Evolutionary conservation across 2,113 vertebrate genomes (phyloP).

Genomic region (Cyanoramphus novaezelandiae): DNA sequence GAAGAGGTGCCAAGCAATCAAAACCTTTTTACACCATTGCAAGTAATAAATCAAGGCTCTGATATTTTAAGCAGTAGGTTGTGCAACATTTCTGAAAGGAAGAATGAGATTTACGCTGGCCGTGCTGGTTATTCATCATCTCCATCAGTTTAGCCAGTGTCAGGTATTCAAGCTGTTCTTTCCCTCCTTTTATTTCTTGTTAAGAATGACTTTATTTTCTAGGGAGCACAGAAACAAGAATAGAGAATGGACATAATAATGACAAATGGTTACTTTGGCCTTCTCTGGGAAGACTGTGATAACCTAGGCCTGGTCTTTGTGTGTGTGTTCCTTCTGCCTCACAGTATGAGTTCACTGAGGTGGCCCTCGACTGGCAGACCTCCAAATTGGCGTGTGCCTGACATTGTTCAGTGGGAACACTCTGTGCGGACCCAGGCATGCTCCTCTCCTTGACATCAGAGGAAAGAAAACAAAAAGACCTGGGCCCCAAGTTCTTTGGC

Average conservation of each 20-base stretch:
- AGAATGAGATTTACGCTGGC: neutral
- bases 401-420: conserved; percentile 72
- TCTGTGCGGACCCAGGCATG: conserved; percentile 64
- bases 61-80: neutral
- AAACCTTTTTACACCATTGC: neutral
- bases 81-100: neutral
- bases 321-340: neutral
- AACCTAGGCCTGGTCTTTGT: conserved; percentile 65
- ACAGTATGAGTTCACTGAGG: conserved; percentile 31
- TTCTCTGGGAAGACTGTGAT: conserved; percentile 61
- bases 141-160: neutral
- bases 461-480: conserved; percentile 52
- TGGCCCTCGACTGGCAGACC: conserved; percentile 52
- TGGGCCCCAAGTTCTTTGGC: neutral
- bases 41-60: conserved; percentile 18
- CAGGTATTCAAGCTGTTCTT: conserved; percentile 35
- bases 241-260: conserved; percentile 57
- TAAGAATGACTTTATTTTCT: conserved; percentile 26
- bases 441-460: conserved; percentile 67
- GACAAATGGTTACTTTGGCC: conserved; percentile 73
- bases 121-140: conserved; percentile 36
- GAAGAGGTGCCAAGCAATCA: neutral
- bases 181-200: neutral
- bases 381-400: conserved; percentile 76
- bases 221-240: conserved; percentile 53